Conservation (phyloP, 2,888 invertebrate species). For the Clepsis dumicolana region DNA sequence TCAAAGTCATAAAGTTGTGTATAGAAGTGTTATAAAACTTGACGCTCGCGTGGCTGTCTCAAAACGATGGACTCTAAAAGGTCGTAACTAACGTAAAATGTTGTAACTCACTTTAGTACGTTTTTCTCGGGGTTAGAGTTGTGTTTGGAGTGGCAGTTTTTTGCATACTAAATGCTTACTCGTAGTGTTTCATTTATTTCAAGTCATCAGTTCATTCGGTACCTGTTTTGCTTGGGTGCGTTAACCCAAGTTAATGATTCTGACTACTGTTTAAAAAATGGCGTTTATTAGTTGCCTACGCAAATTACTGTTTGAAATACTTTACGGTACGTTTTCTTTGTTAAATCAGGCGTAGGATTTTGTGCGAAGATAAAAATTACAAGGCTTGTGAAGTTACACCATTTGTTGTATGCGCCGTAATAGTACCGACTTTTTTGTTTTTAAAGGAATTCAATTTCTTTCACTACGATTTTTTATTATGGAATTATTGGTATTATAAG, state of each 20-base stretch:
- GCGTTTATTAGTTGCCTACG: slow-evolving; percentile 26
- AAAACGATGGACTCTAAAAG: neutral
- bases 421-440: neutral
- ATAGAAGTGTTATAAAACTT: slow-evolving; percentile 9
- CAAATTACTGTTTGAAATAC: slow-evolving; percentile 14
- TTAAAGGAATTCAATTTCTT: neutral
- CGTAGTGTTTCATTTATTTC: slow-evolving; percentile 50
- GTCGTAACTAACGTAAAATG: neutral
- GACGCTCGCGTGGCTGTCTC: slow-evolving; percentile 52
- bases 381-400: neutral
- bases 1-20: slow-evolving; percentile 33
- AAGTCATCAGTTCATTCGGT: slow-evolving; percentile 55
- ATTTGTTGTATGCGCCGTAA: neutral
- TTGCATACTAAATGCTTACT: slow-evolving; percentile 55
- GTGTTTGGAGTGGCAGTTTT: slow-evolving; percentile 23
- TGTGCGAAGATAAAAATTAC: neutral
- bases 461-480: neutral
- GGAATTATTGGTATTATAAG: too few species aligned
- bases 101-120: slow-evolving; percentile 31
- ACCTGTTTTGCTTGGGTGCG: slow-evolving; percentile 61
- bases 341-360: slow-evolving; percentile 2
- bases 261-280: slow-evolving; percentile 42
- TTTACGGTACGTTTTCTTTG: slow-evolving; percentile 13
- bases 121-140: slow-evolving; percentile 20
- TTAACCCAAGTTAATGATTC: slow-evolving; percentile 51